A percentile compares a stretch with the other conserved stretches of the same genome.
Conservation (phyloP, 1,140 invertebrate genomes). For the Nasonia giraulti region DNA sequence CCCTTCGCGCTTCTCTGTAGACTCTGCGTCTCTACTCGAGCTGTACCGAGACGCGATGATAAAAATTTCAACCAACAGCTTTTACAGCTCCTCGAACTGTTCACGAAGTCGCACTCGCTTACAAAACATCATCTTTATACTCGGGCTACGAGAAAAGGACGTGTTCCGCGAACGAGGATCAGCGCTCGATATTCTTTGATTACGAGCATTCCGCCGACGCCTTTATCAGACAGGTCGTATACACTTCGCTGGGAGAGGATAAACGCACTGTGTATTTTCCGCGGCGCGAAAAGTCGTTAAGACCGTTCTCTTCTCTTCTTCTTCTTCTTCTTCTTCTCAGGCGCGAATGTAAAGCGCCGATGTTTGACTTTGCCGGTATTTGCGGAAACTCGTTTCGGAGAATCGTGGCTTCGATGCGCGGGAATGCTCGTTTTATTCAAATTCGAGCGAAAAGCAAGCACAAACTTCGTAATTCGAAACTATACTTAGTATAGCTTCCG, state of each 20-base stretch:
- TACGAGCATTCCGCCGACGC: conserved; percentile 31
- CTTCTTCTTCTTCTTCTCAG: neutral
- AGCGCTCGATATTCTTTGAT: conserved; percentile 38
- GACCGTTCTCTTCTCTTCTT: neutral
- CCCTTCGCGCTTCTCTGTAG: too few relatives aligned
- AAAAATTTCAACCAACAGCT: too few relatives aligned
- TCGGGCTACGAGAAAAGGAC: conserved; percentile 28
- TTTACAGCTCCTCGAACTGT: too few relatives aligned
- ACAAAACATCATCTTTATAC: neutral
- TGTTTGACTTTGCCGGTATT: neutral
- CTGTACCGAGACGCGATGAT: too few relatives aligned
- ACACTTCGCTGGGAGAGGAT: neutral
- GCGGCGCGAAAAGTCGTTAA: neutral
- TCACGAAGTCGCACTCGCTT: neutral
- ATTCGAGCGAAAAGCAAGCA: neutral
- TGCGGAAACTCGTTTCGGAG: neutral
- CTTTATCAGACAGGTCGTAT: neutral
- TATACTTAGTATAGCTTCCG: neutral
- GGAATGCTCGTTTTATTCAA: neutral
- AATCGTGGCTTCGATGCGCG: neutral
- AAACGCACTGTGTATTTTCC: neutral
- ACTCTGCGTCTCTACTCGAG: too few relatives aligned
- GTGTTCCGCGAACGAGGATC: neutral
- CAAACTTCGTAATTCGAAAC: neutral
- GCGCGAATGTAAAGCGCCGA: neutral